Evolutionary conservation across 2,797 vertebrate species (phyloP).

Genomic region (Enteromius trimaculatus): DNA sequence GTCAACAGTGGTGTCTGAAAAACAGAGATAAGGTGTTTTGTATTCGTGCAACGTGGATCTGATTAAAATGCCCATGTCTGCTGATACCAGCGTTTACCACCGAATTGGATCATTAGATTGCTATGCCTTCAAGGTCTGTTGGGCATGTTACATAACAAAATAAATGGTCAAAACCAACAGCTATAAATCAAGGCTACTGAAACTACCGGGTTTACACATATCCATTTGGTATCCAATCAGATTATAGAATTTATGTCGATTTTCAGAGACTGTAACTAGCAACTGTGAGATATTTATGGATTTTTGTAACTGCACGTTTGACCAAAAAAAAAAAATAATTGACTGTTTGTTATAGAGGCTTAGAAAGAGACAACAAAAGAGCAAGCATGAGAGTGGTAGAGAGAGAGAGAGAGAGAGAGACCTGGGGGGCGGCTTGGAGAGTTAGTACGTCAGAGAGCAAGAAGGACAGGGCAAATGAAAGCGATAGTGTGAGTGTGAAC

Average conservation of each 20-base stretch:
- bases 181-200: slow-evolving; percentile 36
- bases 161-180: slow-evolving; percentile 47
- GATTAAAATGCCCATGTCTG: slow-evolving; percentile 38
- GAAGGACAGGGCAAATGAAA: slow-evolving; percentile 43
- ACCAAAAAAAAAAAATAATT: neutral
- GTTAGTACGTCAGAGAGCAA: slow-evolving; percentile 49
- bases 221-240: neutral
- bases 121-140: slow-evolving; percentile 25
- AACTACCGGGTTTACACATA: neutral
- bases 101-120: slow-evolving; percentile 52
- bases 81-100: slow-evolving; percentile 58
- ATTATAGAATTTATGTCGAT: slow-evolving; percentile 8
- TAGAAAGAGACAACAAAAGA: slow-evolving; percentile 30
- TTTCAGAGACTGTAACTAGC: slow-evolving; percentile 13
- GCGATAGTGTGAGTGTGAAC: slow-evolving; percentile 40
- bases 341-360: slow-evolving; percentile 27
- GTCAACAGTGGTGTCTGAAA: slow-evolving; percentile 42
- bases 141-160: slow-evolving; percentile 55
- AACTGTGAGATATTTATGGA: neutral
- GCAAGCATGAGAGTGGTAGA: slow-evolving; percentile 18
- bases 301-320: neutral
- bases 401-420: neutral
- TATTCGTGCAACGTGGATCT: slow-evolving; percentile 2
- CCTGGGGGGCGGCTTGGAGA: neutral
- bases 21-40: slow-evolving; percentile 49